Evolutionary conservation across 2,888 invertebrate species (phyloP), one percentile per base, ranked within the genome.

Genomic region (Parnassius glacialis): DNA sequence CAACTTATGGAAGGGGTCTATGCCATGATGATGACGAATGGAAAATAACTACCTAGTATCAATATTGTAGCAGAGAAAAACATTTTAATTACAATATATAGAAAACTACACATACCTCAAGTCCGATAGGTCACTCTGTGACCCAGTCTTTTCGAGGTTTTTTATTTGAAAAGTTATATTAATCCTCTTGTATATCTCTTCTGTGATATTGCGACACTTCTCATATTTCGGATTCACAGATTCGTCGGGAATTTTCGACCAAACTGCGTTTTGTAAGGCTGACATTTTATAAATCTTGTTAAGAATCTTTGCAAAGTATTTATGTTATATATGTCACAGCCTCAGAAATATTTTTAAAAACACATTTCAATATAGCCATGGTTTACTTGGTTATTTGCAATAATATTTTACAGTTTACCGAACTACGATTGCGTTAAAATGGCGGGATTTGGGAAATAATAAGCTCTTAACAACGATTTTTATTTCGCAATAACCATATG

Each of bases 81-180:
- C 34, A 34, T 34, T 34, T 34, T 34, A 34, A 34, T 34, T 7
- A 34, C 34, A 34, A 34, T 34, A 34, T 34, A 34, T 34, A 1
- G 34, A 34, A 34, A 34, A 20, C n/a, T 20, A 43, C 20, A 34
- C 64, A 74, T 75, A 90, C 90, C 90, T 90, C 53, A 80, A 74
- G 20, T 87, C 84, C 0, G 90, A 89, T 0, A 83, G 59, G 52
- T 90, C 88, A 76, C 88, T 90, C 48, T 82, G 84, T 0, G 75
- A 75, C 3, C 74, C 81, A 44, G 74, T 75, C 65, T 87, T 88
- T 65, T 88, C 89, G 51, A 88, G 68, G 68, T 90, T 85, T 68
- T 90, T 91, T 11, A 90, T 90, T 78, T 90, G 83, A 79, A 91
- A 90, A 7, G 90, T 91, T 64, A 91, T 87, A 71, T 91, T 84